phyloP scores from a whole-genome alignment of 1,140 invertebrate species.

The Cherax quadricarinatus region DNA sequence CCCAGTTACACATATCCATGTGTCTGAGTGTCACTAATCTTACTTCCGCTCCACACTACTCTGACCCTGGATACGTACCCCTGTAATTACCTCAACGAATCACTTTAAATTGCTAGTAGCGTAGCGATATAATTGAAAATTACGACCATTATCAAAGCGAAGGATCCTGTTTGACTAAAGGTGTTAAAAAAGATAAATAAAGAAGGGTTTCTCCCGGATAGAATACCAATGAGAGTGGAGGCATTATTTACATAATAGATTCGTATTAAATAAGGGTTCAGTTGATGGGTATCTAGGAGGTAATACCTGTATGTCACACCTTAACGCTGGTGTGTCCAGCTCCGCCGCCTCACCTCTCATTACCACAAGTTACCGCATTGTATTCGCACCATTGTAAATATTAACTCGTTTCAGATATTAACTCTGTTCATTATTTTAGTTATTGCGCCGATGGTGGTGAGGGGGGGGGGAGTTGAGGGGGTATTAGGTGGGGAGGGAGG shows the following conservation, averaged over 20 bases:
- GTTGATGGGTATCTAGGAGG: background rate
- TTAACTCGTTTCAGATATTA: too few relatives aligned
- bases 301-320: background rate
- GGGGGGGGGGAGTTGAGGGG: too few relatives aligned
- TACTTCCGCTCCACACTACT: background rate
- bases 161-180: background rate
- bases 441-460: too few relatives aligned
- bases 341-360: too few relatives aligned
- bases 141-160: background rate
- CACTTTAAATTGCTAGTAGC: background rate
- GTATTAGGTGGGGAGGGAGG: too few relatives aligned
- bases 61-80: background rate
- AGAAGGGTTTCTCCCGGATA: background rate
- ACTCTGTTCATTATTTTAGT: too few relatives aligned
- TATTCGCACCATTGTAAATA: too few relatives aligned
- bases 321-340: too few relatives aligned
- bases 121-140: background rate
- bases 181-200: background rate
- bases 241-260: constrained; percentile 4
- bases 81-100: background rate
- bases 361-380: too few relatives aligned
- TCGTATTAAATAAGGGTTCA: background rate
- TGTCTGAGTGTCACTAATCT: background rate
- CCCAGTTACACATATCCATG: too few relatives aligned
- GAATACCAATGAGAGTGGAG: constrained; percentile 7